A percentile compares a stretch with the other conserved stretches of the same genome.
phyloP scores from a whole-genome alignment of 2,888 invertebrate genomes.

The Halictus ligatus region DNA sequence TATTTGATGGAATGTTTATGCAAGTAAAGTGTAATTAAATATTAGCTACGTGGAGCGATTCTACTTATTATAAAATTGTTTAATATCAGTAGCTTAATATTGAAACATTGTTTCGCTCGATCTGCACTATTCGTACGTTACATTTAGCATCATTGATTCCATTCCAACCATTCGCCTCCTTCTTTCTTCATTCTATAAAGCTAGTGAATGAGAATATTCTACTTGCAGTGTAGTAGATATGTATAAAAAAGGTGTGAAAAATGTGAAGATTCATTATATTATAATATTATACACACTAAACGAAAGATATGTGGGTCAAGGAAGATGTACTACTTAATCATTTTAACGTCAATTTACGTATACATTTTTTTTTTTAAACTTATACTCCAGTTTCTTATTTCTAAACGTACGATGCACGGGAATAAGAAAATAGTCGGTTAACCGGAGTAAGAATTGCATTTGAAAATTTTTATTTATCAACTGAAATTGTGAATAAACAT shows the following conservation, averaged over 20 bases:
- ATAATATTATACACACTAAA: slow-evolving; percentile 43
- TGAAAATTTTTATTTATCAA: slow-evolving; percentile 24
- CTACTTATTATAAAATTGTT: slow-evolving; percentile 18
- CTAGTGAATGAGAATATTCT: slow-evolving; percentile 43
- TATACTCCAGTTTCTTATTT: slow-evolving; percentile 32
- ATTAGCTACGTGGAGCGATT: not conserved
- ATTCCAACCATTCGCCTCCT: slow-evolving; percentile 47
- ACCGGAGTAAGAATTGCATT: slow-evolving; percentile 33
- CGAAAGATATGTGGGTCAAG: slow-evolving; percentile 32
- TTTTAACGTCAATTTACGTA: slow-evolving; percentile 43
- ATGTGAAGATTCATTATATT: slow-evolving; percentile 37
- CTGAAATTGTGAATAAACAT: slow-evolving; percentile 20
- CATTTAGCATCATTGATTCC: slow-evolving; percentile 50
- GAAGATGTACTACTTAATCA: slow-evolving; percentile 57
- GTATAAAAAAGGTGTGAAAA: slow-evolving; percentile 43
- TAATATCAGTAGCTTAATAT: not conserved
- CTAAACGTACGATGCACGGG: slow-evolving; percentile 17
- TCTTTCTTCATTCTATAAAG: slow-evolving; percentile 36
- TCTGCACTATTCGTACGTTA: slow-evolving; percentile 53
- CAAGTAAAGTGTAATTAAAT: not conserved
- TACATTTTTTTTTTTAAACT: slow-evolving; percentile 23
- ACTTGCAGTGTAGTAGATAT: slow-evolving; percentile 28
- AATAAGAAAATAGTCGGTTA: slow-evolving; percentile 16
- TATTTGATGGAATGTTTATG: not conserved
- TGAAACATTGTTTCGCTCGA: slow-evolving; percentile 9